phyloP scores from a whole-genome alignment of 2,113 vertebrate genomes.

The Pseudopipra pipra region DNA sequence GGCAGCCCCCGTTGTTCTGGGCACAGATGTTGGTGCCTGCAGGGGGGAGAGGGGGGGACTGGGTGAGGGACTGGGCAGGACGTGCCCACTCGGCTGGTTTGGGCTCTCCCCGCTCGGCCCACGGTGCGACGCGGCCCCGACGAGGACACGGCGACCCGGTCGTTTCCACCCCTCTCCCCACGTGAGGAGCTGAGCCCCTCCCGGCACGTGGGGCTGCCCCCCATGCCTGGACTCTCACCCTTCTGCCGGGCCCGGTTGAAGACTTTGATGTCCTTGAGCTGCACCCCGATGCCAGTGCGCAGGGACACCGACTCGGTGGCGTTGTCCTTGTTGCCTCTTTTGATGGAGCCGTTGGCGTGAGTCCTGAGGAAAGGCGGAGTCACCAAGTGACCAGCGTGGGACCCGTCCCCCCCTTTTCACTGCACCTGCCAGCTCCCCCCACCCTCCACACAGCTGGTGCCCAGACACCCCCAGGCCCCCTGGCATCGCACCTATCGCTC shows the following conservation, averaged over 20 bases:
- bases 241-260: slow-evolving; percentile 93
- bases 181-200: neutral
- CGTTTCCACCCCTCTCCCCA: neutral
- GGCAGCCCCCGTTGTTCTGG: slow-evolving; percentile 87
- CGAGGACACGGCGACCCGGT: rapidly evolving
- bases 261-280: slow-evolving; percentile 98
- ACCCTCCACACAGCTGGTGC: too few relatives aligned
- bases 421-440: neutral
- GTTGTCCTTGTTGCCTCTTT: slow-evolving; percentile 93
- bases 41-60: neutral
- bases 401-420: neutral
- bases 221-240: slow-evolving; percentile 62
- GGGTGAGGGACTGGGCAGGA: neutral
- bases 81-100: rapidly evolving
- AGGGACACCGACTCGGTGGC: slow-evolving; percentile 91
- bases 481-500: slow-evolving; percentile 84
- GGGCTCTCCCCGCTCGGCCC: rapidly evolving
- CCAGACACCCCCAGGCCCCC: rapidly evolving
- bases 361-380: slow-evolving; percentile 72
- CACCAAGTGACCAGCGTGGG: rapidly evolving
- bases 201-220: neutral
- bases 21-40: slow-evolving; percentile 93
- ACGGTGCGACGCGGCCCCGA: rapidly evolving
- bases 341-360: slow-evolving; percentile 96
- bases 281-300: slow-evolving; percentile 91